Base-by-base conservation (phyloP, 2,888 invertebrate species). In the Platycnemis pennipes region DNA sequence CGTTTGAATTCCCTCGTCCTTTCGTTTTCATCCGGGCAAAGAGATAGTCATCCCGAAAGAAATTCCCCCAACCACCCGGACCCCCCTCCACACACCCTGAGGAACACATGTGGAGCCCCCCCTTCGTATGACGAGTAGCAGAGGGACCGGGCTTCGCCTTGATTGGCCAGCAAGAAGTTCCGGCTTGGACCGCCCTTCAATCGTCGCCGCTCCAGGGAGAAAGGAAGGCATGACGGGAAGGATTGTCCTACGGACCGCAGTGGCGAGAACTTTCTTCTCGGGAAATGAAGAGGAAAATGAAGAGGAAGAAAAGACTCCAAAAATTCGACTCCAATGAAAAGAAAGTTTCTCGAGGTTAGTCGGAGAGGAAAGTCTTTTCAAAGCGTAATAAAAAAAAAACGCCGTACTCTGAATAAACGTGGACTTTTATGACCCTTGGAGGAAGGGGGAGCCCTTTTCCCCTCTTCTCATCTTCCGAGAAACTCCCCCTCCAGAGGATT, bases 291-390 rank as follows among this genome's bases (percentile, higher is more conserved):
- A 26, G 7, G 63, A 63, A 63, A 49, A 49, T 16, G 11, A 49
- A 49, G 49, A 63, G 26, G 63, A 63, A 63, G n/a, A n/a, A 63
- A 77, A 77, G 77, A 2, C 37, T 37, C 5, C 31, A 77, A 13
- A 77, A 77, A 77, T 77, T 77, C 26, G 77, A 77, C 77, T 37
- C 77, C 77, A 77, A 37, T 77, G 77, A 77, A 77, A 77, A 2
- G 63, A 26, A 63, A 63, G 63, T 49, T 49, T 19, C 19, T 19
- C 49, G 11, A 19, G 49, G 49, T 11, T 49, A 49, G 13, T 49
- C 49, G 49, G 26, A 63, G 63, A 63, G 26, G 37, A 77, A 77
- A 77, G 77, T 37, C 13, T 37, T 8, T 63, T 63, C 63, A 63
- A 63, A 63, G n/a, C 63, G 63, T 63, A 63, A 63, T 22, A 63